phyloP scores from a whole-genome alignment of 2,888 invertebrate genomes.

The Tuberolachnus salignus region DNA sequence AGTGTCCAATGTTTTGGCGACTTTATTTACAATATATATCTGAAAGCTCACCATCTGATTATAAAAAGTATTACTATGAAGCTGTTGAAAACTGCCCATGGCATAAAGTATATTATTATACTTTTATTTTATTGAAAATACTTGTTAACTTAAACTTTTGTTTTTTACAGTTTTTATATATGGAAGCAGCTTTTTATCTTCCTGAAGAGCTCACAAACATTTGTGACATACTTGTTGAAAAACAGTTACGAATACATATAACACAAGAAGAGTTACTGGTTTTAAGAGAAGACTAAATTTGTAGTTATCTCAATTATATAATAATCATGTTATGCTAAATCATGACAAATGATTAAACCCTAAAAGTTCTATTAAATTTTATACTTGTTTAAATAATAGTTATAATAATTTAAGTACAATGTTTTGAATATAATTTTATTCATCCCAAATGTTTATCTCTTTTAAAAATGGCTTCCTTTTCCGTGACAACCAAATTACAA shows the following conservation, averaged over 20 bases:
- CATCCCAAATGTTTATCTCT: too few species aligned
- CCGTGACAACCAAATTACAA: too few species aligned
- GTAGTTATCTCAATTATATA: too few species aligned
- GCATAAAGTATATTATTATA: conserved; percentile 66
- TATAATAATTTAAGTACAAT: too few species aligned
- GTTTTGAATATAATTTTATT: too few species aligned
- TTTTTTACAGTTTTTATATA: conserved; percentile 66
- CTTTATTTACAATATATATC: conserved; percentile 69
- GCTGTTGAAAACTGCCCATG: conserved; percentile 72
- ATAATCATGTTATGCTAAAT: too few species aligned
- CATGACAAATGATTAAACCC: too few species aligned
- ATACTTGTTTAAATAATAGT: too few species aligned
- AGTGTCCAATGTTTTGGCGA: conserved; percentile 65
- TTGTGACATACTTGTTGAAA: conserved; percentile 77
- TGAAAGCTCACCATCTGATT: conserved; percentile 62
- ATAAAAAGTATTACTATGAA: conserved; percentile 65
- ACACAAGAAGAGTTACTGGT: conserved; percentile 77
- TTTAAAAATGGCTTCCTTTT: too few species aligned
- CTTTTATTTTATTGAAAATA: background rate
- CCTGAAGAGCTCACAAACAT: conserved; percentile 72
- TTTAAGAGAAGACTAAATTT: conserved; percentile 63
- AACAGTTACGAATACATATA: conserved; percentile 75
- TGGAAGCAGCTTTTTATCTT: conserved; percentile 71
- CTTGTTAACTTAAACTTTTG: background rate
- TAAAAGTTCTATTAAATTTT: too few species aligned